Evolutionary conservation across 1,140 invertebrate genomes (phyloP).

Genomic region (Zaprionus lachaisei): DNA sequence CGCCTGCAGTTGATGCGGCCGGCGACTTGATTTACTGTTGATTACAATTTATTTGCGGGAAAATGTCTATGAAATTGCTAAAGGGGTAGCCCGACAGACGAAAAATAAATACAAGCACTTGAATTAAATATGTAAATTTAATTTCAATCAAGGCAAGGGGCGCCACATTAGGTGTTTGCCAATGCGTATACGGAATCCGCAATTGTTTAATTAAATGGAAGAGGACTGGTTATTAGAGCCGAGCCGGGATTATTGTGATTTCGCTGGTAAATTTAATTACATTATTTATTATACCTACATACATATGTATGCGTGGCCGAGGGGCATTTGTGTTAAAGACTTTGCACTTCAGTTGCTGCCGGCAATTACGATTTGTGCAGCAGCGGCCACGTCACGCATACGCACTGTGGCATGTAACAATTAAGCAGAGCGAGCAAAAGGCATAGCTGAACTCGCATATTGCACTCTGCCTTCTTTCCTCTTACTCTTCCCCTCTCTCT

Average conservation of each 20-base stretch:
- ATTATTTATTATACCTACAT: conserved; percentile 60
- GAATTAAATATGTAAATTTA: conserved; percentile 47
- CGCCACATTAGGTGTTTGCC: conserved; percentile 66
- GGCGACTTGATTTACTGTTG: conserved; percentile 72
- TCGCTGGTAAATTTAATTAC: conserved; percentile 69
- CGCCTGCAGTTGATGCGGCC: conserved; percentile 59
- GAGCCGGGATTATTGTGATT: conserved; percentile 42
- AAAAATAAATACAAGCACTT: conserved; percentile 41
- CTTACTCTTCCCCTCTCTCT: not conserved
- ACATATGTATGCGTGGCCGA: conserved; percentile 6
- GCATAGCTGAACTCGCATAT: conserved; percentile 41
- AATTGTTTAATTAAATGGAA: conserved; percentile 81
- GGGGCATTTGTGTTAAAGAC: conserved; percentile 44
- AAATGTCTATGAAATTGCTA: conserved; percentile 46
- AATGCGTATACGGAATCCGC: conserved; percentile 40
- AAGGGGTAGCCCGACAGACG: conserved; percentile 4
- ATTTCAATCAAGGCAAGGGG: conserved; percentile 20
- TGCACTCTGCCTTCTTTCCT: conserved; percentile 26
- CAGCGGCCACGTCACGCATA: conserved; percentile 54
- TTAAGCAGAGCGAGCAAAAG: conserved; percentile 15
- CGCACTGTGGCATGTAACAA: conserved; percentile 56
- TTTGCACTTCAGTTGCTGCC: conserved; percentile 50
- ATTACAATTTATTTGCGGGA: conserved; percentile 71
- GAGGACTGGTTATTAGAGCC: conserved; percentile 35
- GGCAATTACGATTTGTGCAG: conserved; percentile 34